phyloP scores from a whole-genome alignment of 2,888 invertebrate genomes.

The Drosophila tanythrix region DNA sequence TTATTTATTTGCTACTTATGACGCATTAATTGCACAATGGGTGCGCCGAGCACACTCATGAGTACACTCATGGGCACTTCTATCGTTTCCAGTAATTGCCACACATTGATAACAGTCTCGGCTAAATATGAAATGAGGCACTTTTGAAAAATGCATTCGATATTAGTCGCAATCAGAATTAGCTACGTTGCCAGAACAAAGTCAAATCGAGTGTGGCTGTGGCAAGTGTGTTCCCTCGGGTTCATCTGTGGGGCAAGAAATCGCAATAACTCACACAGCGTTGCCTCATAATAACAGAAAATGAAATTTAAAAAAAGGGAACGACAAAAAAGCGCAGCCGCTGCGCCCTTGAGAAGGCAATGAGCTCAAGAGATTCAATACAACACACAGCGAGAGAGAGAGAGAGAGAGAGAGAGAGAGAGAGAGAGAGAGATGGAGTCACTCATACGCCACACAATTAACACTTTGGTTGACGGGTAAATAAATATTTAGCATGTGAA shows the following conservation, averaged over 20 bases:
- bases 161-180: neutral
- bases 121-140: neutral
- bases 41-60: constrained; percentile 17
- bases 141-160: constrained; percentile 12
- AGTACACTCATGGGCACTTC: no score
- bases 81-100: constrained; percentile 15
- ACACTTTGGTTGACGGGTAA: constrained; percentile 68
- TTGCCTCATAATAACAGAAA: constrained; percentile 1
- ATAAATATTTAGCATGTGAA: constrained; percentile 74
- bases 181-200: neutral
- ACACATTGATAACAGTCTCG: constrained; percentile 36
- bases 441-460: constrained; percentile 66
- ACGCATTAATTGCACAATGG: constrained; percentile 46
- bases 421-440: neutral
- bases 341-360: constrained; percentile 55
- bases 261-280: constrained; percentile 7
- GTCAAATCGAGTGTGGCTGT: neutral
- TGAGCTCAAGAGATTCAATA: constrained; percentile 68
- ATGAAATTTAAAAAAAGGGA: constrained; percentile 2
- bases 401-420: neutral
- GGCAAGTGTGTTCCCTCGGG: constrained; percentile 4
- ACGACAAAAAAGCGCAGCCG: constrained; percentile 40
- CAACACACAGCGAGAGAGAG: neutral
- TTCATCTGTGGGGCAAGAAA: neutral
- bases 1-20: constrained; percentile 37